Conservation (phyloP, 2,888 invertebrate species). For the Elegia similella region DNA sequence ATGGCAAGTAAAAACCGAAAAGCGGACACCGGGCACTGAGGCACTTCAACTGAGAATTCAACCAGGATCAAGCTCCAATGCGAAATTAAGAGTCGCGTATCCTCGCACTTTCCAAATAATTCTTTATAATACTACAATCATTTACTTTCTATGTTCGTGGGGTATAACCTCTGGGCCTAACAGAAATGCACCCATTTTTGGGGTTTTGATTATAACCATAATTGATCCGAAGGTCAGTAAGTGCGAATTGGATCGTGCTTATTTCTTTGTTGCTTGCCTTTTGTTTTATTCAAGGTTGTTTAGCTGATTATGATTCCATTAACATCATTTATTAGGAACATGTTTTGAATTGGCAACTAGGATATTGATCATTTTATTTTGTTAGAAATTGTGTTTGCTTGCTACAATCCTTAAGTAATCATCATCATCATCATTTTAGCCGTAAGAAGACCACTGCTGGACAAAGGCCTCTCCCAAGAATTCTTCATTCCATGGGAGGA, state of each 20-base stretch:
- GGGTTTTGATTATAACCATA: conserved; percentile 1
- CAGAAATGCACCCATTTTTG: neutral
- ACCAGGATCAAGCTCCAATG: too few species aligned
- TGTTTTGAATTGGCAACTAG: neutral
- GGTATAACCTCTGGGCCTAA: neutral
- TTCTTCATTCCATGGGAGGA: too few species aligned
- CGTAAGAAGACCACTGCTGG: too few species aligned
- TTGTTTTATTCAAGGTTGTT: neutral
- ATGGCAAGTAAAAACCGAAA: too few species aligned
- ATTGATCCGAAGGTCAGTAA: neutral
- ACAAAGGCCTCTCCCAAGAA: too few species aligned
- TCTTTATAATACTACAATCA: too few species aligned
- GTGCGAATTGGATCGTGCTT: conserved; percentile 1
- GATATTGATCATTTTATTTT: neutral
- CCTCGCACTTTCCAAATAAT: too few species aligned
- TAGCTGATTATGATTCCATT: neutral
- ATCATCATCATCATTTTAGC: too few species aligned
- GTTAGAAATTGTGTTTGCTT: neutral
- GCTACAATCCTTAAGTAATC: too few species aligned
- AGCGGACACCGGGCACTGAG: too few species aligned
- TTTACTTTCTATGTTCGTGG: neutral
- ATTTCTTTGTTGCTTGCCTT: neutral
- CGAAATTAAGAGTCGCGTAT: too few species aligned
- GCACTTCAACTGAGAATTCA: too few species aligned
- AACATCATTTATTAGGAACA: neutral